Percentiles rank a stretch among this genome's conserved stretches.
Conservation (phyloP, 1,140 invertebrate species). For the Bombyx mandarina region DNA sequence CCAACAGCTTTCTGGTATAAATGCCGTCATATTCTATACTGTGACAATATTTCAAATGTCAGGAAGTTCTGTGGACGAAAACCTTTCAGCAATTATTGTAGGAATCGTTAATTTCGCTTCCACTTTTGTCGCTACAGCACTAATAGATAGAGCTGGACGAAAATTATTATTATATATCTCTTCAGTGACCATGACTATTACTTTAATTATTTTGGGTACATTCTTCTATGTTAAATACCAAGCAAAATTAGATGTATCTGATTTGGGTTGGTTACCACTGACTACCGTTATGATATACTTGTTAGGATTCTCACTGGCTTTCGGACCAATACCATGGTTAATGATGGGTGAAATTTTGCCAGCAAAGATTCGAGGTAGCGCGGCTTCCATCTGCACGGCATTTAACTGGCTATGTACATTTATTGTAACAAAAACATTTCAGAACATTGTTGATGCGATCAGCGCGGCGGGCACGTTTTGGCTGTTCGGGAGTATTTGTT, state of each 20-base stretch:
- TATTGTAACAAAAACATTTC: conserved; percentile 90
- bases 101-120: conserved; percentile 92
- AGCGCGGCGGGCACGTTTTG: conserved; percentile 86
- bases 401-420: conserved; percentile 95
- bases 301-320: conserved; percentile 90
- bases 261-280: conserved; percentile 85
- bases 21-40: conserved; percentile 95
- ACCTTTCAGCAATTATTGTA: conserved; percentile 86
- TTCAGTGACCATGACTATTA: conserved; percentile 81
- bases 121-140: conserved; percentile 85
- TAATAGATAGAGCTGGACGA: conserved; percentile 88
- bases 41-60: conserved; percentile 87
- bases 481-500: conserved; percentile 84
- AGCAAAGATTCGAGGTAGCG: conserved; percentile 84
- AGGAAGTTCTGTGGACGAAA: conserved; percentile 81
- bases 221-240: conserved; percentile 81
- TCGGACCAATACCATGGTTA: conserved; percentile 94
- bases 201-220: conserved; percentile 78
- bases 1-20: conserved; percentile 95
- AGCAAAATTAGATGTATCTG: conserved; percentile 68
- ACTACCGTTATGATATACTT: conserved; percentile 88
- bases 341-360: conserved; percentile 95
- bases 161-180: conserved; percentile 90
- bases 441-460: conserved; percentile 76
- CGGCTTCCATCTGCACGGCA: conserved; percentile 87